Evolutionary conservation across 2,113 vertebrate genomes (phyloP), one percentile per base, ranked within the genome.

Genomic region (Macroglossus sobrinus): DNA sequence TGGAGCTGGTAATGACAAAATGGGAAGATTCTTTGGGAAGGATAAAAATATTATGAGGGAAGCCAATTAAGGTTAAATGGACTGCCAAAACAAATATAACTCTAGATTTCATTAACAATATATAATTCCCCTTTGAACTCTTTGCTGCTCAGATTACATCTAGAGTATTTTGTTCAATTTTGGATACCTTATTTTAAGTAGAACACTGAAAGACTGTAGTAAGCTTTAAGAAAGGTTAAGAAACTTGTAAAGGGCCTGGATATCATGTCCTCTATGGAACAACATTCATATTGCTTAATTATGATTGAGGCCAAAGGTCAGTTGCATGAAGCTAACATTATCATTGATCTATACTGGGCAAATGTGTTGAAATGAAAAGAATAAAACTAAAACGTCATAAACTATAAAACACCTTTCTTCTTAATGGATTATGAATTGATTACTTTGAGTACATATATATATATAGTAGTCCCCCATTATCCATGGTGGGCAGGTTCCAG

Each of bases 151-250:
- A 74, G 72, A 81, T 38, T 81, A 68, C 4, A 94, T 91, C 55
- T 86, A 26, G 68, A 91, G 22, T 66, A 66, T 72, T 63, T 38
- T 64, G 28, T 63, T 88, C 26, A 89, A 64, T 81, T 84, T 43
- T 93, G 59, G 35, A 91, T 89, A 21, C 9, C 22, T 95, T 81
- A 80, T 85, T 92, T 84, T 93, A 93, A 72, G 53, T 35, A 53
- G 71, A 74, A 78, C 38, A 74, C 53, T 55, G 18, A 84, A 15
- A 55, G 30, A 68, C 55, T 78, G 30, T 35, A 85, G 80, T 35
- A 35, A 96, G 22, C 18, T 79, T 93, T 75, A 55, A 74, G 53
- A 35, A 93, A 74, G 9, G 71, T 84, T 43, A 80, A 76, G 61
- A 85, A 79, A 89, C 24, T 57, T 81, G 14, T 64, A 64, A 92